A percentile compares a stretch with the other conserved stretches of the same genome.
These are phyloP conservation scores for Notodonta ziczac DNA, from an alignment of 2,888 invertebrate genomes.

Conservation along the genomic window DNA sequence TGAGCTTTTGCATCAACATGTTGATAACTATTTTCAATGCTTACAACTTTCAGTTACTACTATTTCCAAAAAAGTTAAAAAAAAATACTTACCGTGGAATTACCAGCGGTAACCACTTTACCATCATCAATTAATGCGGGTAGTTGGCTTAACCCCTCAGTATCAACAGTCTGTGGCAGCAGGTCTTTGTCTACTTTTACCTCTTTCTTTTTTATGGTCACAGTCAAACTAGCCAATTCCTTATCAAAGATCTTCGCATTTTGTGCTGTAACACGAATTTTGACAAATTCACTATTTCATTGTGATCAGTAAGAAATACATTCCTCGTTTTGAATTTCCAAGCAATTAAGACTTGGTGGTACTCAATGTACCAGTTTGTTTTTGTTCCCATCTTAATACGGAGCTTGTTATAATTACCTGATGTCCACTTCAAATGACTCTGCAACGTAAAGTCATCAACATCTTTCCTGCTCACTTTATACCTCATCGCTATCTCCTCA, in stretches of 20 bases:
- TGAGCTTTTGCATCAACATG: too few species aligned
- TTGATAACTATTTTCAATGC: too few species aligned
- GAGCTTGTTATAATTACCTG: constrained; percentile 77
- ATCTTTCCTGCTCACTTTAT: constrained; percentile 89
- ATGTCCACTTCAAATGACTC: constrained; percentile 94
- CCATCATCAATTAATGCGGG: constrained; percentile 92
- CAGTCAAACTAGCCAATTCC: constrained; percentile 92
- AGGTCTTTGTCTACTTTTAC: constrained; percentile 92
- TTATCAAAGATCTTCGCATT: constrained; percentile 93
- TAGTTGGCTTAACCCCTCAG: constrained; percentile 91
- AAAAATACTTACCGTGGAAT: constrained; percentile 90
- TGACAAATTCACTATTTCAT: not conserved
- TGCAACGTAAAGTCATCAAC: constrained; percentile 92
- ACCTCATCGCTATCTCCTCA: constrained; percentile 91
- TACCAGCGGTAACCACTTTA: constrained; percentile 94
- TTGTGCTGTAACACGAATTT: constrained; percentile 86
- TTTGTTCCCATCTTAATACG: too few species aligned
- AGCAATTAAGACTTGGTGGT: not conserved
- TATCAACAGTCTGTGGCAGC: constrained; percentile 89
- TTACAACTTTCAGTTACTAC: not conserved
- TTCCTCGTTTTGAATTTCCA: not conserved
- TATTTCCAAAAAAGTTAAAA: not conserved
- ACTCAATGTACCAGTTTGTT: too few species aligned
- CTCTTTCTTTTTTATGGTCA: constrained; percentile 92
- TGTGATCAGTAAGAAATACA: not conserved